Conservation (phyloP, 2,797 vertebrate species). For the Sylvia borin region DNA sequence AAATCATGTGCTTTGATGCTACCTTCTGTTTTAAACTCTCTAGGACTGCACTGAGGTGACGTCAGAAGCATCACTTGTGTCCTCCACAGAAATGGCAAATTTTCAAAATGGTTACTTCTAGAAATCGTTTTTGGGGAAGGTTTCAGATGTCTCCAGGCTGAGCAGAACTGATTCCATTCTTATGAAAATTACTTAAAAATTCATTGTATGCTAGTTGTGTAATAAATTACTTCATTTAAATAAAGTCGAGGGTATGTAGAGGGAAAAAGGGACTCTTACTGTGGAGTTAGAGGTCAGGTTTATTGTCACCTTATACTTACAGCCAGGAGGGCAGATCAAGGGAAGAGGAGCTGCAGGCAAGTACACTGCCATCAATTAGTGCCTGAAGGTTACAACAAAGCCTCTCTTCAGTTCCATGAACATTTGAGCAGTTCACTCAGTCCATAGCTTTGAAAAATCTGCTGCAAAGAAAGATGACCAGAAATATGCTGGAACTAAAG, state of each 20-base stretch:
- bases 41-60: not conserved
- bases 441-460: not conserved
- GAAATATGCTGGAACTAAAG: not conserved
- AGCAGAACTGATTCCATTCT: not conserved
- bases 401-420: not conserved
- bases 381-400: not conserved
- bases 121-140: not conserved
- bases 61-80: not conserved
- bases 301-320: accelerated
- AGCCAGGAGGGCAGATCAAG: not conserved
- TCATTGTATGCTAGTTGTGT: not conserved
- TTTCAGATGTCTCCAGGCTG: not conserved
- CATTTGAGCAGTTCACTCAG: not conserved
- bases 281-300: not conserved
- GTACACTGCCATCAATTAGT: not conserved
- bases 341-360: not conserved
- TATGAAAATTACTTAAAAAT: not conserved
- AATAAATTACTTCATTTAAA: not conserved
- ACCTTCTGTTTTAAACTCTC: not conserved
- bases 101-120: not conserved
- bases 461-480: not conserved
- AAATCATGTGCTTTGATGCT: not conserved
- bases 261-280: not conserved
- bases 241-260: not conserved
- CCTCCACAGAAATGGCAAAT: not conserved